Percentiles rank a stretch among this genome's conserved stretches.
Evolutionary conservation across 2,113 vertebrate genomes (phyloP).

Genomic region (Atrichornis clamosus): DNA sequence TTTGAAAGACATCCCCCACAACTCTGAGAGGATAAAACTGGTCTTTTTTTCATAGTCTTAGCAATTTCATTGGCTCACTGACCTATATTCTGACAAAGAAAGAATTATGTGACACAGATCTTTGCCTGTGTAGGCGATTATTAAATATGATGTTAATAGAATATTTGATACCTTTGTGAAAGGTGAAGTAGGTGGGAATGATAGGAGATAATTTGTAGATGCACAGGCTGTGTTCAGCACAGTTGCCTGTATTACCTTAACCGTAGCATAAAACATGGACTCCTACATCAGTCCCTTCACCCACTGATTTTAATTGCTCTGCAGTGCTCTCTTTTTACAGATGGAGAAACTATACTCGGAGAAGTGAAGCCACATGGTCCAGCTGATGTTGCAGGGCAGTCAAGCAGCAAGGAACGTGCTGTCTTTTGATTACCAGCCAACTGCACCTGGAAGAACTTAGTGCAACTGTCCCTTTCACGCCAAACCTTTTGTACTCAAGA

Average conservation of each 20-base stretch:
- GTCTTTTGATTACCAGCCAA: background rate
- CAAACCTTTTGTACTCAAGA: background rate
- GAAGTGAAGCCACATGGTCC: background rate
- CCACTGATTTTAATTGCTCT: background rate
- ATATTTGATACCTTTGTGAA: conserved; percentile 13
- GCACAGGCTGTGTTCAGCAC: background rate
- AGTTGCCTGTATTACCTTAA: background rate
- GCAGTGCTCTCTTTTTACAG: background rate
- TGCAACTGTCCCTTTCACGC: background rate
- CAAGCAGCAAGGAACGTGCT: background rate
- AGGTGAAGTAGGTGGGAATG: background rate
- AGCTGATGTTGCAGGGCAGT: background rate
- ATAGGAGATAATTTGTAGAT: background rate
- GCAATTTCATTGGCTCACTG: conserved; percentile 9
- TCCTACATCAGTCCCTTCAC: background rate
- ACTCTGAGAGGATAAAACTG: background rate
- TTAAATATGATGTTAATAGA: background rate
- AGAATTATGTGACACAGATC: background rate
- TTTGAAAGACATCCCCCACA: background rate
- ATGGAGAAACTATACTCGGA: background rate
- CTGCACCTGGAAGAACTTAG: background rate
- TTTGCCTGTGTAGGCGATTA: background rate
- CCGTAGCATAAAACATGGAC: background rate
- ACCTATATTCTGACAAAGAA: conserved; percentile 2
- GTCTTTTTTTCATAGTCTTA: background rate